Evolutionary conservation across 2,888 invertebrate species (phyloP), one percentile per base, ranked within the genome.

Genomic region (Octonoba sinensis): DNA sequence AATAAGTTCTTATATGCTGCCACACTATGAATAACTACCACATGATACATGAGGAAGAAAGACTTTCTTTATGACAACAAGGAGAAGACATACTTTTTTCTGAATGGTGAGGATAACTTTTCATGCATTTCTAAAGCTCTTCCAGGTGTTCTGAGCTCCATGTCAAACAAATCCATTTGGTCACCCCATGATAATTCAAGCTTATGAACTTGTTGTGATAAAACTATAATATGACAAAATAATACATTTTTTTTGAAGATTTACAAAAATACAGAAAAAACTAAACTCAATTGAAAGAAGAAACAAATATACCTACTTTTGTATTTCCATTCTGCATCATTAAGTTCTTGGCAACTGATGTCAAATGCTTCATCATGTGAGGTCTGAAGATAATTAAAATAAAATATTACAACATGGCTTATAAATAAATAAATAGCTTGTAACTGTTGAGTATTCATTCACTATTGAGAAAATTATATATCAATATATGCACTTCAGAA

Each of bases 61-160:
- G 36, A 11, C 27, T 36, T 36, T 36, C 3, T 11, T 6, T 3
- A 11, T 8, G 36, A 36, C 6, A 36, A 36, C 4, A 8, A 11
- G 36, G 36, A 36, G 36, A 8, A 36, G 11, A 36, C 57, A 22
- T 74, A 82, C 54, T 94, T 91, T 73, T 94, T 92, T n/a, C 95
- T 91, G 0, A 95, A 94, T 0, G 97, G 97, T 64, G 95, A 96
- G 0, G 96, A 96, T 0, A 99, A 90, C 88, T 97, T 98, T 86
- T 96, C 96, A 88, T 97, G 97, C 60, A 98, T 90, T 86, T 97
- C 95, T 82, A 96, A 92, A 0, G 96, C 96, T 72, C 97, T 91
- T 70, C 96, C 97, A 0, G 98, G 97, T 88, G 96, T 95, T n/a
- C 97, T 91, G 0, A 84, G 1, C 94, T 87, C 93, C 86, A 94